phyloP scores from a whole-genome alignment of 2,888 invertebrate species.

The Heliconius aoede region DNA sequence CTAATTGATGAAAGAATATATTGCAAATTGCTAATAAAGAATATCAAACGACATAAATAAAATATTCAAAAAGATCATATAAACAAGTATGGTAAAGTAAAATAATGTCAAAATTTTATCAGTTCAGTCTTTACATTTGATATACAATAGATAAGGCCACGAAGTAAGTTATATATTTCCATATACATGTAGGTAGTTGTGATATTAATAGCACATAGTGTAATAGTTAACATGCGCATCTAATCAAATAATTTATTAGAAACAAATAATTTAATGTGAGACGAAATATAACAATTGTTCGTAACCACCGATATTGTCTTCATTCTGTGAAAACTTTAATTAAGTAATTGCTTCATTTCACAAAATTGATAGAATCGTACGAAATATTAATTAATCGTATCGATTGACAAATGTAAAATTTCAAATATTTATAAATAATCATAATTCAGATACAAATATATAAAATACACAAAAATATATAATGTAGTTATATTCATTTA shows the following conservation, averaged over 20 bases:
- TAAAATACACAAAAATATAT: conserved; percentile 7
- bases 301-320: neutral
- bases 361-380: neutral
- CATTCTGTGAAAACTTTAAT: neutral
- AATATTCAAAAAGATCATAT: conserved; percentile 33
- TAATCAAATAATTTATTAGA: neutral
- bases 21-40: conserved; percentile 31
- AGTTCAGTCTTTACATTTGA: conserved; percentile 41
- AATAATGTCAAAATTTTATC: conserved; percentile 39
- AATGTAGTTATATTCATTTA: neutral
- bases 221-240: conserved; percentile 7
- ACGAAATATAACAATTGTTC: neutral
- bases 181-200: neutral
- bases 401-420: neutral
- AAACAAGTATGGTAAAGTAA: conserved; percentile 36
- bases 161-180: conserved; percentile 18
- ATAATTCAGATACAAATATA: conserved; percentile 1
- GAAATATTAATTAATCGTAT: neutral
- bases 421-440: neutral
- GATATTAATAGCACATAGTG: conserved; percentile 18
- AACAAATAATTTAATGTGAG: neutral
- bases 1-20: conserved; percentile 23
- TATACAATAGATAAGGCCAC: conserved; percentile 39
- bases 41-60: conserved; percentile 40
- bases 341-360: neutral